These are phyloP conservation scores for Galeopterus variegatus DNA, from an alignment of 2,113 vertebrate genomes.

Conservation along the genomic window DNA sequence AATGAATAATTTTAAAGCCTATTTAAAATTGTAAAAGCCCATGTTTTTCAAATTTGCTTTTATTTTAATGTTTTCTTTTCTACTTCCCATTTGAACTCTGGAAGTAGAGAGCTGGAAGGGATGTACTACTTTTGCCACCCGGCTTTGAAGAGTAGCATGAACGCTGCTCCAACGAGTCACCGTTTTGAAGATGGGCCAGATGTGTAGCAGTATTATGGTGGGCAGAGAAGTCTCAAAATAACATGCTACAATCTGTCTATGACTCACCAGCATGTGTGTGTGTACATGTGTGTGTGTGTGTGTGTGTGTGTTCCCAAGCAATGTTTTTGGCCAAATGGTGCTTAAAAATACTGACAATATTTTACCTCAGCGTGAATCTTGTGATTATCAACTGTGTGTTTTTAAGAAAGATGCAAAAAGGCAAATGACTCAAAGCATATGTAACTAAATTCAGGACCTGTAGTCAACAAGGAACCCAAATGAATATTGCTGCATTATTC, in stretches of 20 bases:
- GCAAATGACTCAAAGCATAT: not conserved
- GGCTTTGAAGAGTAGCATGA: constrained; percentile 73
- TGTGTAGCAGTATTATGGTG: constrained; percentile 60
- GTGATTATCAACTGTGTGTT: constrained; percentile 70
- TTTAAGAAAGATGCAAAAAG: constrained; percentile 68
- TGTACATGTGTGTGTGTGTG: not conserved
- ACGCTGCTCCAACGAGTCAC: constrained; percentile 73
- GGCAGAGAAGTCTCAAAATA: constrained; percentile 72
- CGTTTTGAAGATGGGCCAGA: constrained; percentile 82
- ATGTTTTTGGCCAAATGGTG: constrained; percentile 79
- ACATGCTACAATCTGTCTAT: constrained; percentile 41
- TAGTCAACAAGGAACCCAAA: constrained; percentile 2
- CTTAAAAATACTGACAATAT: constrained; percentile 79
- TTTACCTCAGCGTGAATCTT: constrained; percentile 78
- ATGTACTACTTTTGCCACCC: constrained; percentile 59
- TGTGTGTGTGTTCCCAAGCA: constrained; percentile 50
- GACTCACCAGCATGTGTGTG: constrained; percentile 48
- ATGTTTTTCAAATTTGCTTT: not conserved
- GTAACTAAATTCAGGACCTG: constrained; percentile 69
- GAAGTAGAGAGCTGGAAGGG: not conserved
- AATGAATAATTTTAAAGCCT: constrained; percentile 38
- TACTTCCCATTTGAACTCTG: constrained; percentile 15
- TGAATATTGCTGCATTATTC: constrained; percentile 48
- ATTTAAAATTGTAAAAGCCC: not conserved
- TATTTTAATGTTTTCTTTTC: not conserved